phyloP scores from a whole-genome alignment of 2,888 invertebrate genomes.

The Tanytarsus gracilentus region DNA sequence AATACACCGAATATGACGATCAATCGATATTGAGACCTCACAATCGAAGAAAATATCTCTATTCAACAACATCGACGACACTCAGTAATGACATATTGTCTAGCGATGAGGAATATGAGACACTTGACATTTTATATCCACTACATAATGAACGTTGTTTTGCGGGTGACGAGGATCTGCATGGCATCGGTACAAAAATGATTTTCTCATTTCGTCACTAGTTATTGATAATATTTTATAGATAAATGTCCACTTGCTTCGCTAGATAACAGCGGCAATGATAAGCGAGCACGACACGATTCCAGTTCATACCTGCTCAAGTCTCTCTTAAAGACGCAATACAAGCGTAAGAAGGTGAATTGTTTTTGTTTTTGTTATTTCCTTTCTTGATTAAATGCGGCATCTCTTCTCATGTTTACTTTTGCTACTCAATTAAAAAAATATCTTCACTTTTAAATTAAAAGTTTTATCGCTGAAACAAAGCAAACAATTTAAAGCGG shows the following conservation, averaged over 20 bases:
- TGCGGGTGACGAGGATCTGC: no score
- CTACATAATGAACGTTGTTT: constrained; percentile 11
- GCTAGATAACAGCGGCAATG: constrained; percentile 6
- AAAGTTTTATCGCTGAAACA: no score
- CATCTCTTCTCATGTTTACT: background rate
- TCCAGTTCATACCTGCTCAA: constrained; percentile 7
- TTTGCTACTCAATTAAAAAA: no score
- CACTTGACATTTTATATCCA: constrained; percentile 19
- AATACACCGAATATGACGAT: no score
- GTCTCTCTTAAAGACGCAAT: background rate
- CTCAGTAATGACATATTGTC: constrained; percentile 14
- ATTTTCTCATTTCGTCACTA: background rate
- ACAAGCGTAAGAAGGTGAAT: constrained; percentile 2
- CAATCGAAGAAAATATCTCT: constrained; percentile 14
- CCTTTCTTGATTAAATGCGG: background rate
- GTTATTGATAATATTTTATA: background rate
- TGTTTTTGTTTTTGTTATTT: background rate
- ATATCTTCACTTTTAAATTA: no score
- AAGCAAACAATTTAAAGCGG: no score
- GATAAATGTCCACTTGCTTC: background rate
- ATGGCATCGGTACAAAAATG: background rate
- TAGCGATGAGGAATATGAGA: constrained; percentile 16
- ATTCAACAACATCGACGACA: constrained; percentile 5
- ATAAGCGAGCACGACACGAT: background rate
- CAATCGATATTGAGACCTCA: constrained; percentile 10